Base-by-base conservation (phyloP, 2,888 invertebrate species). In the Melanostoma mellinum region DNA sequence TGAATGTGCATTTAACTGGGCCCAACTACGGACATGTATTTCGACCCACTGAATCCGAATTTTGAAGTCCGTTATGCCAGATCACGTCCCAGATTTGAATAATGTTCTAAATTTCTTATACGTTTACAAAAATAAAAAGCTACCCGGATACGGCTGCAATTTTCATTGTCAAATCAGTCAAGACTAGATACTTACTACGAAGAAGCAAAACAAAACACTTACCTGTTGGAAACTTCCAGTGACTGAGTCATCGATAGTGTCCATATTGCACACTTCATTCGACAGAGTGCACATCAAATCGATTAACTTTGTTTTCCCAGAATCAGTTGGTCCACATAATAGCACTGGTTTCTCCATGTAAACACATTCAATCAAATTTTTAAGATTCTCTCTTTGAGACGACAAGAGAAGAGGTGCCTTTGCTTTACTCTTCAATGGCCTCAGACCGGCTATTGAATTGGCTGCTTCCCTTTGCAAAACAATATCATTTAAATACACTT, bases 171-270 rank as follows among this genome's bases (percentile, higher is more conserved):
- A 1, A 20, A n/a, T n/a, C 20, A 20, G 20, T 20, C 20, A 20
- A 20, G 20, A 20, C 20, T 20, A 20, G 20, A 20, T 20, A 20
- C 20, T 20, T 20, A 20, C 20, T 20, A 20, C 0, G 20, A 20
- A 20, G 20, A 20, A 20, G 20, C 20, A 20, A 20, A 20, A 20
- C 20, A 20, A 20, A 20, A 56, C 36, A 48, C 58, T 85, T 63
- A 93, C 93, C 95, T 99, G 99, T 93, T 99, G 99, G 91, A 99
- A 99, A 85, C 98, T 98, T 63, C 99, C 99, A 3, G 91, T 92
- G 0, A 91, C 91, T 0, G 91, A 91, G 84, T 91, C 91, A 73
- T 91, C 91, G 55, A 91, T 91, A 4, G 88, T 90, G 67, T 91
- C 91, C 44, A 89, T 88, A 56, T 90, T 88, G 55, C 89, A 91